Base-by-base conservation (phyloP, 2,888 invertebrate species). In the Glaucopsyche alexis region DNA sequence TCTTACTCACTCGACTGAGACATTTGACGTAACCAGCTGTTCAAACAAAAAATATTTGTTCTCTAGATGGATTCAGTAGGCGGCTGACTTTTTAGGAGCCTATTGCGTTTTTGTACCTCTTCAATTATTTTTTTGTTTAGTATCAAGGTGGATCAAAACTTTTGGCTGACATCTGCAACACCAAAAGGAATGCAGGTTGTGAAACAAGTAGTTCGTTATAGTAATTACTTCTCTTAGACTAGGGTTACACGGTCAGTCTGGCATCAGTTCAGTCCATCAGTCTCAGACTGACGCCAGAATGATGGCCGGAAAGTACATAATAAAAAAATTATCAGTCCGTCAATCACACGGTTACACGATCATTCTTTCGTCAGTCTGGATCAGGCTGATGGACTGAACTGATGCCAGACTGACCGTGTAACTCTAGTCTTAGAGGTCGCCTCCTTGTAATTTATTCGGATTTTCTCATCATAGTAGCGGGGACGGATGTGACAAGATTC, bases 21-120 rank as follows among this genome's bases (percentile, higher is more conserved):
- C 66, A 42, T 42, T 40, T 66, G 40, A 66, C 66, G 66, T 42
- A 66, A 66, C 42, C 40, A 66, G 40, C 66, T 66, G 66, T 42
- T 38, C 66, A 16, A 66, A 66, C 42, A 42, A 42, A 66, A 66
- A 42, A 66, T 66, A 42, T 66, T 42, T 66, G 16, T 66, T 65
- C 40, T n/a, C 65, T 66, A 66, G n/a, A 66, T 66, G 42, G 55
- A 55, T 16, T 9, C 47, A 47, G 60, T 60, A 60, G 60, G 60
- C 29, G 60, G 60, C 29, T 60, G 4, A 55, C 55, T 19, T 55
- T 55, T 9, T 13, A 11, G 47, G 47, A 29, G 60, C 29, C 19
- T 11, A 60, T 29, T 60, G 60, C 14, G 60, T 60, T 60, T 55
- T 55, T 55, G 55, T 19, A 19, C 55, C 11, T 55, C 19, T 55